Conservation (phyloP, 2,113 vertebrate genomes). For the Dolichotis patagonum region DNA sequence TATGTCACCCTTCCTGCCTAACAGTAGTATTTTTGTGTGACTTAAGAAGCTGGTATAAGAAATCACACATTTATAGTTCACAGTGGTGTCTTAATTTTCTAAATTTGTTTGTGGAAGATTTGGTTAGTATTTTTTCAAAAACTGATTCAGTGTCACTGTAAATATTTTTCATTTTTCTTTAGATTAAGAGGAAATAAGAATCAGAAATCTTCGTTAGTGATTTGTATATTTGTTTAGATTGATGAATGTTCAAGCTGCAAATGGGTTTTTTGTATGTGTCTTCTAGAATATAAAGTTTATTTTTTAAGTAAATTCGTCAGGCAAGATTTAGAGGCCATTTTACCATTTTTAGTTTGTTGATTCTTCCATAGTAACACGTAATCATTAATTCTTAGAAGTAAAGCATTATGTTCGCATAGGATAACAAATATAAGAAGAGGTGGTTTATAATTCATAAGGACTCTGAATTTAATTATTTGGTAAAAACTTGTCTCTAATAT, state of each 20-base stretch:
- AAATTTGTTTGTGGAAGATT: slow-evolving; percentile 9
- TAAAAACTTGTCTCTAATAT: neutral
- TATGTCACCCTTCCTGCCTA: neutral
- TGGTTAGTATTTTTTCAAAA: neutral
- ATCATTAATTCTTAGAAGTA: slow-evolving; percentile 20
- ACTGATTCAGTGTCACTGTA: slow-evolving; percentile 24
- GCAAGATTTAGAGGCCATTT: slow-evolving; percentile 9
- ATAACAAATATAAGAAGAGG: slow-evolving; percentile 5
- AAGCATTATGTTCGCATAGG: neutral
- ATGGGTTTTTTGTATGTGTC: neutral
- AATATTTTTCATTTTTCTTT: slow-evolving; percentile 32
- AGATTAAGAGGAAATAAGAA: slow-evolving; percentile 29
- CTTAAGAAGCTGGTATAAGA: neutral
- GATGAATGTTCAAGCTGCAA: neutral
- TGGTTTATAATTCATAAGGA: slow-evolving; percentile 35
- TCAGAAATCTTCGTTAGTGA: neutral
- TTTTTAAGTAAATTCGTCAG: slow-evolving; percentile 39
- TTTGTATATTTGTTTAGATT: slow-evolving; percentile 44
- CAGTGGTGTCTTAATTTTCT: neutral
- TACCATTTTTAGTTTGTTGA: slow-evolving; percentile 5
- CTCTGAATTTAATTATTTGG: slow-evolving; percentile 52
- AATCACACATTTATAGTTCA: slow-evolving; percentile 12
- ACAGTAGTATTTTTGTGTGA: neutral
- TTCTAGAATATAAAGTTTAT: slow-evolving; percentile 45
- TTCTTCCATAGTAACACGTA: slow-evolving; percentile 40